Base-by-base conservation (phyloP, 64 coral and sea anemone species). In the Anthopleura sola region DNA sequence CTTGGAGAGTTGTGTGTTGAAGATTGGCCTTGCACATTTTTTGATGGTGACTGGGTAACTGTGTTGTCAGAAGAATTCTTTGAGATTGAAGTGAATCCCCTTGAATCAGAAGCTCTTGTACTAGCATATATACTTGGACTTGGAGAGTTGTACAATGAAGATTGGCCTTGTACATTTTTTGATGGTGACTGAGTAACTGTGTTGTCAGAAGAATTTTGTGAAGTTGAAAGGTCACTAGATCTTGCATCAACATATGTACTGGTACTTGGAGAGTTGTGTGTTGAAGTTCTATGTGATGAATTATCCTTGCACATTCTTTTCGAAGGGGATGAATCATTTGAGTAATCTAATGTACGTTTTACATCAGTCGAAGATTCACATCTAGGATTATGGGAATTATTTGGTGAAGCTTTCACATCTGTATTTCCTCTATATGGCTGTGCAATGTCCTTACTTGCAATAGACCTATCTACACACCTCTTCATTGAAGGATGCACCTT, bases 401-500 rank as follows among this genome's bases (percentile, higher is more conserved):
- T 26, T 1, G 21, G 24, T 62, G 58, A n/a, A 34, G 66, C 3
- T 71, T 71, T 71, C 28, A 20, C 14, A 71, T 71, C 66, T 71
- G 29, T 15, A 14, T 34, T 15, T 34, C 66, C 31, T 71, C 1
- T 71, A 71, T 71, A 71, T 71, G 66, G 66, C 13, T 71, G 29
- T 71, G 66, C 66, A 15, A 71, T 34, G 15, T 71, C 66, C 28
- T 29, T 71, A 13, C 66, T 71, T 31, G 66, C 66, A 71, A 34
- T 7, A 34, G 29, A 32, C 8, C 66, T 2, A 71, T 71, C 66
- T 3, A 71, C 31, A 17, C 66, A 71, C 11, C 29, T 71, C 28
- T 32, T 71, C 66, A 71, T 71, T 32, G 66, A 71, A 44, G 76
- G 76, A 47, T 79, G 44, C 13, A 48, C 37, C 38, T 79, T 79